These are phyloP conservation scores for Chaenocephalus aceratus DNA, from an alignment of 2,113 vertebrate species.

Conservation along the genomic window DNA sequence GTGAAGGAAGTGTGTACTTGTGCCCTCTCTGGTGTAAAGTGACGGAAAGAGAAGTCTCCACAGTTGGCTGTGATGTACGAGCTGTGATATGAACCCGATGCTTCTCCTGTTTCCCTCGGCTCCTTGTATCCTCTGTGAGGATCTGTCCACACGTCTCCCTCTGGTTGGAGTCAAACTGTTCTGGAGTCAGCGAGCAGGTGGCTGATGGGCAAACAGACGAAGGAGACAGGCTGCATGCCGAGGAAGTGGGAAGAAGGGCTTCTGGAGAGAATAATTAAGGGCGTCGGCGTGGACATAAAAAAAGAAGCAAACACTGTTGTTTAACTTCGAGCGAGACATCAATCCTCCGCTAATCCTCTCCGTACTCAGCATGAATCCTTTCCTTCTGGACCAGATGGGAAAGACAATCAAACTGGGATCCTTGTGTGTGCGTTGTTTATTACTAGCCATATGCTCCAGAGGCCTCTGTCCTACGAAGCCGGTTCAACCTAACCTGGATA, in stretches of 20 bases:
- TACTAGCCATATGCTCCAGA: no score
- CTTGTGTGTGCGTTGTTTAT: no score
- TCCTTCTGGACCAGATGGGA: no score
- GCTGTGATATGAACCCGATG: neutral
- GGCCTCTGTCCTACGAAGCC: no score
- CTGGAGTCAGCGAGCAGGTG: slow-evolving; percentile 53
- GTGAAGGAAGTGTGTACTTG: no score
- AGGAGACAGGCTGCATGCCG: slow-evolving; percentile 49
- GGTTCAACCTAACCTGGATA: no score
- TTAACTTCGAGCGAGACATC: slow-evolving; percentile 9
- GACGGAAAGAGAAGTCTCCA: no score
- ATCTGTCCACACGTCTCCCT: slow-evolving; percentile 27
- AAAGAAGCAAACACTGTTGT: slow-evolving; percentile 9
- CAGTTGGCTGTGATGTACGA: neutral
- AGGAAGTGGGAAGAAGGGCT: slow-evolving; percentile 36
- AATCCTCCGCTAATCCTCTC: slow-evolving; percentile 8
- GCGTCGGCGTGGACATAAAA: neutral
- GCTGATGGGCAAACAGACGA: slow-evolving; percentile 60
- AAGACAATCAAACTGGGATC: no score
- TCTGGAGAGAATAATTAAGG: slow-evolving; percentile 50
- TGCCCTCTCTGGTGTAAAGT: no score
- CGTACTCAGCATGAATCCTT: neutral
- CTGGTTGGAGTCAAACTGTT: slow-evolving; percentile 43
- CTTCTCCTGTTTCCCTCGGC: neutral
- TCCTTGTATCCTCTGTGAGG: neutral